Base-by-base conservation (phyloP, 1,140 invertebrate genomes). In the Babylonia areolata region DNA sequence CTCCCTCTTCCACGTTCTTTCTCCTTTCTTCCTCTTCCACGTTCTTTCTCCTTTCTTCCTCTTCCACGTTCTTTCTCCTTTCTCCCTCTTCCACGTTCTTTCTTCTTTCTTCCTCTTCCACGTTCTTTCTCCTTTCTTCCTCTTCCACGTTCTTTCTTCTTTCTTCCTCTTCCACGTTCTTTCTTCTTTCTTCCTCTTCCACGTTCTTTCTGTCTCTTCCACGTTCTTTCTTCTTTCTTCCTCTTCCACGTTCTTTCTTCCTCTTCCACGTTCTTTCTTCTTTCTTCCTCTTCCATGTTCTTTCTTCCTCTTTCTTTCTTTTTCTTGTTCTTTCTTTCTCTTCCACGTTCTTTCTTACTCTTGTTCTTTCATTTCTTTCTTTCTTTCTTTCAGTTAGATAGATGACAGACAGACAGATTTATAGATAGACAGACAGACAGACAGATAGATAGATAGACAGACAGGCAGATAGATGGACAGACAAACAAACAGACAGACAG, bases 71-170 rank as follows among this genome's bases (percentile, higher is more conserved):
- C 33, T n/a, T n/a, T n/a, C 75, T 42, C n/a, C 31, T 33, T n/a
- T 78, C 75, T 78, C 75, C 33, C 75, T 78, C 75, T 78, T n/a
- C 33, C 75, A 17, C 75, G 11, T n/a, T 78, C 75, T 78, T n/a
- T 78, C 75, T 12, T 42, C 40, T 42, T n/a, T 42, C 33, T 28
- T 78, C 40, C 33, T 12, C 15, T 15, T 78, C 40, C 58, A 12
- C 58, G 11, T n/a, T 78, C 6, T 78, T 31, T 78, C 35, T 78
- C 75, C 20, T 17, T 42, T 15, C 33, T 17, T 42, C 75, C 33
- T 17, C 33, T 1, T 78, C 75, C 75, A 0, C 35, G 0, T 1
- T 78, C 40, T 78, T 28, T 78, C 35, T 78, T 15, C 33, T 20
- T 33, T n/a, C 28, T 15, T 42, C 35, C 33, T 15, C 17, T n/a